Conservation (phyloP, 1,140 invertebrate genomes). For the Drosophila saltans region DNA sequence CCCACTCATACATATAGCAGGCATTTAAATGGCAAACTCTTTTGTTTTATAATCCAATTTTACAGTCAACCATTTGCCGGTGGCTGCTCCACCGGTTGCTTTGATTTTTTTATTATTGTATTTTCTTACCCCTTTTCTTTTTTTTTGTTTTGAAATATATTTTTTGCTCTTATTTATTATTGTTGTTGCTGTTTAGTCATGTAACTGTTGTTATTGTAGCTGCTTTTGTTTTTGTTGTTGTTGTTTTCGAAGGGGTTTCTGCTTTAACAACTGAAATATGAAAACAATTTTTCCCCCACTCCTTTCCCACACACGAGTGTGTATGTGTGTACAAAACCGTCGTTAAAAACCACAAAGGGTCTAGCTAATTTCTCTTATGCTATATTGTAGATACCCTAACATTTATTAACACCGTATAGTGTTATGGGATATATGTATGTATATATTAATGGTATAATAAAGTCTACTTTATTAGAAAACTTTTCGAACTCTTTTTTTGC, state of each 20-base stretch:
- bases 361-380: background rate
- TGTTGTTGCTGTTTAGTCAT: constrained; percentile 25
- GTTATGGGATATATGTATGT: too few relatives aligned
- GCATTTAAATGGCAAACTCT: constrained; percentile 23
- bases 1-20: background rate
- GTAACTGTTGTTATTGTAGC: constrained; percentile 54
- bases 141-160: background rate
- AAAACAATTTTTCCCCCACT: constrained; percentile 45
- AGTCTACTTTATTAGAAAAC: too few relatives aligned
- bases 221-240: background rate
- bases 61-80: constrained; percentile 32
- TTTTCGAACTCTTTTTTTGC: too few relatives aligned
- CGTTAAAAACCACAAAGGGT: background rate
- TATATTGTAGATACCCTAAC: background rate
- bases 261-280: constrained; percentile 53
- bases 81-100: constrained; percentile 32
- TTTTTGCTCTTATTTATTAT: constrained; percentile 22
- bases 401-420: too few relatives aligned
- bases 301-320: background rate
- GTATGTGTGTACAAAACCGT: constrained; percentile 35
- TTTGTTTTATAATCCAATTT: constrained; percentile 56
- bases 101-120: constrained; percentile 33
- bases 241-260: constrained; percentile 9
- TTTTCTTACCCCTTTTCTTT: background rate
- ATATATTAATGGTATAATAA: too few relatives aligned